phyloP scores from a whole-genome alignment of 23 tunicate species.

The Ciona savignyi region DNA sequence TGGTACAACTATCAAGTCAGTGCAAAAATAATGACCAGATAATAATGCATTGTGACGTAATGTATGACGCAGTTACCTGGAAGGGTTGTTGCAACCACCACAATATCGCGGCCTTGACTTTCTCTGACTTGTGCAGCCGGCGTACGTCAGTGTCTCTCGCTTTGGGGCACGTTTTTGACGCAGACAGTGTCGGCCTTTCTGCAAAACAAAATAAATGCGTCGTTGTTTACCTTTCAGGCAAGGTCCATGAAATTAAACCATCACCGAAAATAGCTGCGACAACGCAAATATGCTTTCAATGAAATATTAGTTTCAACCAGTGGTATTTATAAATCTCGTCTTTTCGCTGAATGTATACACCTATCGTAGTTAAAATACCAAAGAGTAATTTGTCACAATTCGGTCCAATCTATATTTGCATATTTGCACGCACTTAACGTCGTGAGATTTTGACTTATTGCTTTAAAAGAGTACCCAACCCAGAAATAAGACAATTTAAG shows the following conservation, averaged over 20 bases:
- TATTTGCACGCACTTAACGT: neutral
- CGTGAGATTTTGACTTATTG: neutral
- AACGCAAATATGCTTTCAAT: no score
- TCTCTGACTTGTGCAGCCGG: constrained; percentile 56
- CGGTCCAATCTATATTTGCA: neutral
- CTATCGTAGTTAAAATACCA: neutral
- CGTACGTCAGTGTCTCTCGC: constrained; percentile 34
- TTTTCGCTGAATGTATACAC: neutral
- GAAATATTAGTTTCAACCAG: no score
- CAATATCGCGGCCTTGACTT: constrained; percentile 52
- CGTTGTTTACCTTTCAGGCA: neutral
- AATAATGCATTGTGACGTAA: neutral
- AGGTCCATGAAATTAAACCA: no score
- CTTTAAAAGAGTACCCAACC: neutral
- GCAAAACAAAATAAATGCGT: constrained; percentile 13
- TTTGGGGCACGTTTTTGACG: constrained; percentile 46
- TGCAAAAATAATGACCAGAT: neutral
- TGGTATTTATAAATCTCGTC: neutral
- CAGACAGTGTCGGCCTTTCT: constrained; percentile 57
- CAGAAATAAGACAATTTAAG: neutral
- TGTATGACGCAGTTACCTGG: constrained; percentile 17
- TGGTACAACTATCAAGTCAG: neutral
- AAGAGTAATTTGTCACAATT: neutral
- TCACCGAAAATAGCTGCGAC: no score
- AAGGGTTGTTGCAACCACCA: constrained; percentile 48